Conservation (phyloP, 2,797 vertebrate genomes). For the Dicrostonyx torquatus region DNA sequence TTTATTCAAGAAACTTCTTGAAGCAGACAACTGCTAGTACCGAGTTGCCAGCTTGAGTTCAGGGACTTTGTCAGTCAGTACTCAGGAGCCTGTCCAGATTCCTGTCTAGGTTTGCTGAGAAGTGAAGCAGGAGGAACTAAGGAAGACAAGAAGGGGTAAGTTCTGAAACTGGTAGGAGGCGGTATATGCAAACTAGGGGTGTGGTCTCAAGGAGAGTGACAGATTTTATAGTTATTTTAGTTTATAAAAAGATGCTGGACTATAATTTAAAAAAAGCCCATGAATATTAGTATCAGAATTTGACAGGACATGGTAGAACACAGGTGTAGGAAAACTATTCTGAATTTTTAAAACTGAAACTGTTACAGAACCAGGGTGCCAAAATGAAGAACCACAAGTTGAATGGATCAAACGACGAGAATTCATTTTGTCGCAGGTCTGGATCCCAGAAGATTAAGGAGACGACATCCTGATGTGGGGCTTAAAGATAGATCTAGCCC, state of each 20-base stretch:
- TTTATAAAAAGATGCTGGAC: background rate
- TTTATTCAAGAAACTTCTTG: background rate
- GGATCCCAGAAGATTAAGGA: background rate
- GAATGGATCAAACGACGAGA: background rate
- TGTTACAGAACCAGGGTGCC: background rate
- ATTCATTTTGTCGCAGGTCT: background rate
- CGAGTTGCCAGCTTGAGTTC: too few relatives aligned
- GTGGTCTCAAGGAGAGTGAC: background rate
- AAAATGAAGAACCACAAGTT: background rate
- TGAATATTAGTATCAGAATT: background rate
- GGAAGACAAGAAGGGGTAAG: background rate
- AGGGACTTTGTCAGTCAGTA: too few relatives aligned
- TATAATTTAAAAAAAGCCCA: background rate
- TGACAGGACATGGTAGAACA: background rate
- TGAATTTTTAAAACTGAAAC: background rate
- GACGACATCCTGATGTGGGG: background rate
- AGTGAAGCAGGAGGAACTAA: accelerated
- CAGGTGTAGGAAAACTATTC: background rate
- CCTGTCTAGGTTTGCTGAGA: background rate
- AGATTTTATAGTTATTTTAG: background rate
- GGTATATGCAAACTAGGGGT: background rate
- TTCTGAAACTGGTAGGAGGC: background rate
- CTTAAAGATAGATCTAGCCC: background rate
- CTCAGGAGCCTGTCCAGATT: too few relatives aligned
- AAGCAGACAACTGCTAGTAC: background rate